phyloP scores from a whole-genome alignment of 2,113 vertebrate species.

The Anthoscopus minutus region DNA sequence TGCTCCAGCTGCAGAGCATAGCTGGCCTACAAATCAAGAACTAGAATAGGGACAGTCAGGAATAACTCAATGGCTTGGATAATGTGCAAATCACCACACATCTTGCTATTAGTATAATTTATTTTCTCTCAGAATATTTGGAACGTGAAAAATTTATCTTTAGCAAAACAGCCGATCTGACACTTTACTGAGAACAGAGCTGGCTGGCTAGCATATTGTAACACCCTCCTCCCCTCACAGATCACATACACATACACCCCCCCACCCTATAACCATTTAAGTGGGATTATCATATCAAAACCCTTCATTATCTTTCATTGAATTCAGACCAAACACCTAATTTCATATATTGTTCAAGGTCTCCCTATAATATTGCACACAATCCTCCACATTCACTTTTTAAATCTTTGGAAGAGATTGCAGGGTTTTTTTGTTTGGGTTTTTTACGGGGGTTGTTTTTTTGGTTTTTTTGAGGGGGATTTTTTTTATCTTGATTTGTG shows the following conservation, averaged over 20 bases:
- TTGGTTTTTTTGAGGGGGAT: accelerated
- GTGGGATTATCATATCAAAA: constrained; percentile 69
- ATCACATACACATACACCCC: constrained; percentile 11
- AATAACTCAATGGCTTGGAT: constrained; percentile 86
- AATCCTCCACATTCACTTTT: constrained; percentile 28
- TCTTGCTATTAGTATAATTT: constrained; percentile 80
- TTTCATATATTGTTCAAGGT: constrained; percentile 54
- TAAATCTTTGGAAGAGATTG: neutral
- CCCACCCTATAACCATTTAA: constrained; percentile 60
- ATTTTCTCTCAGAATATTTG: constrained; percentile 79
- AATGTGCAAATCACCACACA: constrained; percentile 84
- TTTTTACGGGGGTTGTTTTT: neutral
- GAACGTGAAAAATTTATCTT: constrained; percentile 82
- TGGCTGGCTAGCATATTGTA: constrained; percentile 72
- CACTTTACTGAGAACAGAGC: constrained; percentile 72
- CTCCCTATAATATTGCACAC: constrained; percentile 1
- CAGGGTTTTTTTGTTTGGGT: neutral
- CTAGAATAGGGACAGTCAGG: constrained; percentile 85
- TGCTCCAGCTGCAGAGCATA: constrained; percentile 84
- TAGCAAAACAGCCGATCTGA: constrained; percentile 80
- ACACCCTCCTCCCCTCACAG: constrained; percentile 41
- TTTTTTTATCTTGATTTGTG: neutral
- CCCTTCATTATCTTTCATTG: constrained; percentile 59
- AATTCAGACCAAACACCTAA: constrained; percentile 63
- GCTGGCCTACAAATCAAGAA: constrained; percentile 86